A percentile compares a stretch with the other conserved stretches of the same genome.
Evolutionary conservation across 2,888 invertebrate genomes (phyloP).

Genomic region (Dryomyza anilis): DNA sequence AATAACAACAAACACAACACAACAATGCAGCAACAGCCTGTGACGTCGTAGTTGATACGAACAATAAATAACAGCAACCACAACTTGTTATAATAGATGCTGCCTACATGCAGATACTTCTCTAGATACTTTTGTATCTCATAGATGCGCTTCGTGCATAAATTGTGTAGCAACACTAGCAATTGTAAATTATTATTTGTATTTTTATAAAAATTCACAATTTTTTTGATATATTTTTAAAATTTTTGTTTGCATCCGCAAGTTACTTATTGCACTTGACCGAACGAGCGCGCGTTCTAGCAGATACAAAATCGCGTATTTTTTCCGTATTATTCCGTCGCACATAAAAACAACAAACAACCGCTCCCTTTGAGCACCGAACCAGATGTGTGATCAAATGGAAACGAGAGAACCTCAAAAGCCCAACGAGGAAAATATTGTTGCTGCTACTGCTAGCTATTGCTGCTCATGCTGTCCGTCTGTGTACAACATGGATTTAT

Average conservation of each 20-base stretch:
- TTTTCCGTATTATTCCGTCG: slow-evolving; percentile 1
- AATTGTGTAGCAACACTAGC: not conserved
- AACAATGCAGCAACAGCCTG: not conserved
- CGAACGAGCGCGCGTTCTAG: not conserved
- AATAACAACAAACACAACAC: not conserved
- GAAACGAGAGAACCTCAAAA: slow-evolving; percentile 12
- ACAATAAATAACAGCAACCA: not conserved
- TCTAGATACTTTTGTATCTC: slow-evolving; percentile 2
- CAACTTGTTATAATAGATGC: no score
- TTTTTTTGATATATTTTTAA: not conserved
- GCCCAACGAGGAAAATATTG: not conserved
- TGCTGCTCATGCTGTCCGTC: not conserved
- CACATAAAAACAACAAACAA: slow-evolving; percentile 3
- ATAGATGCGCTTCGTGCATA: not conserved
- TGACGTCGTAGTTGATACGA: not conserved
- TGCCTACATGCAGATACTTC: not conserved
- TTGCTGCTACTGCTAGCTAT: not conserved
- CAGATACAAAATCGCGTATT: not conserved
- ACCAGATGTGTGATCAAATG: slow-evolving; percentile 21
- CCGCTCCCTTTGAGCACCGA: slow-evolving; percentile 20
- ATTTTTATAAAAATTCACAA: not conserved
- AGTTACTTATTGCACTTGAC: no score
- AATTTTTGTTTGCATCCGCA: not conserved
- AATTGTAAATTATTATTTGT: not conserved
- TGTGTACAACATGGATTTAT: not conserved